Evolutionary conservation across 2,888 invertebrate species (phyloP), one percentile per base, ranked within the genome.

Genomic region (Mesochorus sp.): DNA sequence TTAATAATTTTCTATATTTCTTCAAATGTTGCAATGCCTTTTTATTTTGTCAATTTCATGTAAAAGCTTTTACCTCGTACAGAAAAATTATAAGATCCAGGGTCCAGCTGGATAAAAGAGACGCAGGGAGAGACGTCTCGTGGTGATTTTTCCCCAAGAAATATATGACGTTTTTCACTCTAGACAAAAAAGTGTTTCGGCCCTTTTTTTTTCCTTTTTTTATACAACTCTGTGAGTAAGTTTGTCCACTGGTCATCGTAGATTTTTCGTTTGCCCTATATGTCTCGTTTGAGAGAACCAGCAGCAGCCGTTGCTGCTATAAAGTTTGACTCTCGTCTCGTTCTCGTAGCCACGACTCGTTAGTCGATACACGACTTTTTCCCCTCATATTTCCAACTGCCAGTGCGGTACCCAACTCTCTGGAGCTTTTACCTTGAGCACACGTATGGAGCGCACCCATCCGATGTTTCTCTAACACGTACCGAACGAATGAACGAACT

Each of bases 81-180:
- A 75, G 75, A 24, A 37, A 75, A 75, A 62, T 75, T 61, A 75
- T 67, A 74, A 75, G 67, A 53, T 68, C 42, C 61, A 12, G 47
- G 37, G 2, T 24, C 24, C 37, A 37, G 37, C 12, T 10, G 37
- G 49, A 24, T 19, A 17, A 28, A 14, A 12, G 21, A 34, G 14
- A 28, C 10, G 31, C 8, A 6, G 24, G 47, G 24, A 57, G 24
- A 66, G 28, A 31, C 47, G 55, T 62, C 44, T 26, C 55, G 12
- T 44, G 47, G 12, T 68, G 44, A 68, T 62, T 68, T n/a, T 68
- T 28, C 47, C 44, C 3, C 47, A 28, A 55, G 8, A 12, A 24
- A 21, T 66, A 28, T 59, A 55, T 53, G 2, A 28, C 26, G n/a
- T 59, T 70, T 74, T 51, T 17, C n/a, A 8, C 67, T 67, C 21